Evolutionary conservation across 2,888 invertebrate genomes (phyloP).

Genomic region (Xestobium rufovillosum): DNA sequence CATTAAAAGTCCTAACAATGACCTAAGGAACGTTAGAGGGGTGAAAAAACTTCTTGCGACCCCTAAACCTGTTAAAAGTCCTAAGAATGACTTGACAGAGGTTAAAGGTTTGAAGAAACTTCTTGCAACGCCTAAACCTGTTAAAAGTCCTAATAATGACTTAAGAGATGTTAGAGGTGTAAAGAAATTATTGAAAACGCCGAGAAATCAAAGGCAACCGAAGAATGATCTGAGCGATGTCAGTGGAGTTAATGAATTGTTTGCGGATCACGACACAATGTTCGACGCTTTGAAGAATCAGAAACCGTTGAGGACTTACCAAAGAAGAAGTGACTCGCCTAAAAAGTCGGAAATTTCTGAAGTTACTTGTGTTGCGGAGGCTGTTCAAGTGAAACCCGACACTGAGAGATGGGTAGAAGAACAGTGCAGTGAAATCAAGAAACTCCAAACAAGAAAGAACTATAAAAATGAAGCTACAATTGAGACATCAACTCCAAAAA

Average conservation of each 20-base stretch:
- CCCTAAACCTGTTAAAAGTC: constrained; percentile 23
- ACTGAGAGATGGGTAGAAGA: constrained; percentile 25
- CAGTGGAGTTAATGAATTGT: constrained; percentile 37
- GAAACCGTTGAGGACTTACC: constrained; percentile 20
- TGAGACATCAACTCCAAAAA: too few species aligned
- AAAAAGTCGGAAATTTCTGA: constrained; percentile 21
- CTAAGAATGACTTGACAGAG: constrained; percentile 22
- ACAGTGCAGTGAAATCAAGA: too few species aligned
- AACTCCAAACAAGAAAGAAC: too few species aligned
- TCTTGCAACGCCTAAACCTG: constrained; percentile 16
- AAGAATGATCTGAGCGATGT: constrained; percentile 43
- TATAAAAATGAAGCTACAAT: too few species aligned
- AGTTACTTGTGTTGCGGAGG: too few species aligned
- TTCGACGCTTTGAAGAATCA: constrained; percentile 23
- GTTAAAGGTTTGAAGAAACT: constrained; percentile 17
- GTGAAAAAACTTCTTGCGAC: constrained; percentile 27
- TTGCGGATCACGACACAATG: constrained; percentile 25
- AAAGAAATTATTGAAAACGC: constrained; percentile 25
- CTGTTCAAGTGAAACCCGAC: constrained; percentile 22
- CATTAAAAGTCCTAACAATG: constrained; percentile 25
- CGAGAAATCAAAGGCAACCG: constrained; percentile 24
- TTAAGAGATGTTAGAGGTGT: constrained; percentile 27
- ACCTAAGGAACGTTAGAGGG: constrained; percentile 23
- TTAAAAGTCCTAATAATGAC: constrained; percentile 24
- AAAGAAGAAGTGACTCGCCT: constrained; percentile 21